phyloP scores from a whole-genome alignment of 64 coral and sea anemone species.

The Porites australiensis region DNA sequence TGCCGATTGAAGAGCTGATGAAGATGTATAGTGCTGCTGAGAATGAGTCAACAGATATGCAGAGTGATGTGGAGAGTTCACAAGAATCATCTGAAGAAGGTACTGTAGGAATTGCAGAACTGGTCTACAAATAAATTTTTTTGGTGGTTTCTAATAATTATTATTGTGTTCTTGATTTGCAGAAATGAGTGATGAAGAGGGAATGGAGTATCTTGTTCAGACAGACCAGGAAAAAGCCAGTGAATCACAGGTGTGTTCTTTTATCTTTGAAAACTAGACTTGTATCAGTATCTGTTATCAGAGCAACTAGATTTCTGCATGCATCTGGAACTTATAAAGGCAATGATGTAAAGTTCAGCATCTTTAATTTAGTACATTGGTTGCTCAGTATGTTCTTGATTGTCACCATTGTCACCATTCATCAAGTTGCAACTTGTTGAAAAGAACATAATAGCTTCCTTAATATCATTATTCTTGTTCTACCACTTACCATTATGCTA shows the following conservation, averaged over 20 bases:
- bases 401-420: too few relatives aligned
- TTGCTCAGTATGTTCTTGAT: too few relatives aligned
- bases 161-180: conserved; percentile 48
- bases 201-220: conserved; percentile 81
- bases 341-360: too few relatives aligned
- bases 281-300: neutral
- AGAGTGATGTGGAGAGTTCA: conserved; percentile 78
- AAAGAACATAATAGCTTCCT: too few relatives aligned
- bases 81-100: conserved; percentile 85
- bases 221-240: conserved; percentile 53
- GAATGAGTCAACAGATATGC: conserved; percentile 87
- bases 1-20: conserved; percentile 94
- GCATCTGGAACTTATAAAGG: too few relatives aligned
- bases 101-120: neutral
- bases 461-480: too few relatives aligned
- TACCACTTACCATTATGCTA: too few relatives aligned
- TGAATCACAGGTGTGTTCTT: conserved; percentile 61
- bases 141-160: neutral
- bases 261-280: neutral
- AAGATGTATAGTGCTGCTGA: conserved; percentile 83
- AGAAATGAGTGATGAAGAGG: conserved; percentile 77
- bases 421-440: too few relatives aligned
- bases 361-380: too few relatives aligned
- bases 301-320: too few relatives aligned
- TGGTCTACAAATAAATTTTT: neutral